Percentiles rank a stretch among this genome's conserved stretches.
Evolutionary conservation across 2,113 vertebrate genomes (phyloP).

Genomic region (Nesogale talazaci): DNA sequence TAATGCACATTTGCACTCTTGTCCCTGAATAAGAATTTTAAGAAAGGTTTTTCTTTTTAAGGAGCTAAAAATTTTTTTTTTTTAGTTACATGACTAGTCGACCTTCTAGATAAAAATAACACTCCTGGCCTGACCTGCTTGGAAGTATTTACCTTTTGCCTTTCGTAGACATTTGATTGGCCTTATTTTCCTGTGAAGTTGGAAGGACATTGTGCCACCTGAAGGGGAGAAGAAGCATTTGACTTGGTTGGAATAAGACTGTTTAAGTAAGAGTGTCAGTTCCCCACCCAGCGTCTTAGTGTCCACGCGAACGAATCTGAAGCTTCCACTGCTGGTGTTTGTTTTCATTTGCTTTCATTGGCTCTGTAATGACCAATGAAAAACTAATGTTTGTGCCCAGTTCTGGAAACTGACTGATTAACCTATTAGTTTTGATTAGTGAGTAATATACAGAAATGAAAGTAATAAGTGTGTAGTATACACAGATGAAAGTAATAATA

Average conservation of each 20-base stretch:
- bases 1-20: slow-evolving; percentile 34
- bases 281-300: neutral
- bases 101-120: neutral
- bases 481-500: neutral
- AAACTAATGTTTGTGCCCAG: slow-evolving; percentile 17
- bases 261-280: neutral
- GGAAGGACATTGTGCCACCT: neutral
- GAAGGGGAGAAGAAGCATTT: neutral
- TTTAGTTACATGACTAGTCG: slow-evolving; percentile 35
- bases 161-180: neutral
- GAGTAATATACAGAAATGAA: neutral
- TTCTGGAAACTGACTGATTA: slow-evolving; percentile 15
- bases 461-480: neutral
- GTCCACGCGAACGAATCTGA: neutral
- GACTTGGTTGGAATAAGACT: neutral
- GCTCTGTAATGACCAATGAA: neutral
- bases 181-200: neutral
- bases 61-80: neutral
- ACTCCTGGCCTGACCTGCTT: neutral
- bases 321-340: slow-evolving; percentile 40
- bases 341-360: slow-evolving; percentile 39
- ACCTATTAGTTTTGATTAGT: slow-evolving; percentile 27
- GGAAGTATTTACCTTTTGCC: slow-evolving; percentile 25
- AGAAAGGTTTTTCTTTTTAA: neutral
- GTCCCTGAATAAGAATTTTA: slow-evolving; percentile 36